phyloP scores from a whole-genome alignment of 2,797 vertebrate genomes.

The Gymnothorax javanicus region DNA sequence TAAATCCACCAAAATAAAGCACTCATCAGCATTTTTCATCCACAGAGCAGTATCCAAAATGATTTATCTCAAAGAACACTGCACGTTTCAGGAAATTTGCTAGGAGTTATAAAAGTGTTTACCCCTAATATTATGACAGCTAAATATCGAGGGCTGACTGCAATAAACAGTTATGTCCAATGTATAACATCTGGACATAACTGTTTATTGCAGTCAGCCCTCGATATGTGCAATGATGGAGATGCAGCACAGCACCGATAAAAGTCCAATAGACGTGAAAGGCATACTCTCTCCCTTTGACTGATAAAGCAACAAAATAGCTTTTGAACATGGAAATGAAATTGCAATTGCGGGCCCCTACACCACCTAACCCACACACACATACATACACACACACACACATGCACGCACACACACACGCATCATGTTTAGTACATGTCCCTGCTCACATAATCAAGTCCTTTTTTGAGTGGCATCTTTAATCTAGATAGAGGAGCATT shows the following conservation, averaged over 20 bases:
- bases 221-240: background rate
- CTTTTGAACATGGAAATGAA: too few species aligned
- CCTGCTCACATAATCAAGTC: conserved; percentile 6
- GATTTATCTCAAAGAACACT: background rate
- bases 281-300: background rate
- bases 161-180: too few species aligned
- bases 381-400: conserved; percentile 23
- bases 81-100: background rate
- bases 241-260: background rate
- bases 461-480: background rate
- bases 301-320: too few species aligned
- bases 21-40: background rate
- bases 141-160: too few species aligned
- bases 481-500: too few species aligned
- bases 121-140: background rate
- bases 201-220: too few species aligned
- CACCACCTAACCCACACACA: background rate
- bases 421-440: too few species aligned
- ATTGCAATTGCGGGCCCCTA: too few species aligned
- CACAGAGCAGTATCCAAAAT: background rate
- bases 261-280: background rate
- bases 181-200: too few species aligned
- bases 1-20: too few species aligned
- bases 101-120: background rate
- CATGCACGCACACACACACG: too few species aligned